Percentiles rank a stretch among this genome's conserved stretches.
phyloP scores from a whole-genome alignment of 2,113 vertebrate genomes.

The Raphicerus campestris region DNA sequence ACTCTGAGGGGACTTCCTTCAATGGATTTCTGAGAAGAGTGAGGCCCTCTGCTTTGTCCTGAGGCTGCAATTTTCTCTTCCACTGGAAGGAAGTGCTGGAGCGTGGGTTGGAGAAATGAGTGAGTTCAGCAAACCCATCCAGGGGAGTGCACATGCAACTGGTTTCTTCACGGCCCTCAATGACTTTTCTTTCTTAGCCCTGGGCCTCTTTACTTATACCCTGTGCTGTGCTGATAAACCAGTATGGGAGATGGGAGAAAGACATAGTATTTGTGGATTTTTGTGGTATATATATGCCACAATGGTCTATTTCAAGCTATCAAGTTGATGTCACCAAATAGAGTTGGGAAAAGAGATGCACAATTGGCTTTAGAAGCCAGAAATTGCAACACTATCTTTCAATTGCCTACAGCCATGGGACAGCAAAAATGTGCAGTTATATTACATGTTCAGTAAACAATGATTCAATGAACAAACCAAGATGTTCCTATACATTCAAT shows the following conservation, averaged over 20 bases:
- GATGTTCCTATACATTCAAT: not conserved
- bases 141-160: not conserved
- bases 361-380: not conserved
- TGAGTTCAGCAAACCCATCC: not conserved
- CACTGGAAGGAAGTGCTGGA: not conserved
- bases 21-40: not conserved
- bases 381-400: not conserved
- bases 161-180: not conserved
- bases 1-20: not conserved
- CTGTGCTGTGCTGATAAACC: not conserved
- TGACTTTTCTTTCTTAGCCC: not conserved
- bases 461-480: not conserved
- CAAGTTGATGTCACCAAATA: not conserved
- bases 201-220: not conserved
- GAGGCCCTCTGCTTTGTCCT: not conserved
- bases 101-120: not conserved
- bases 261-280: not conserved
- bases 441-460: not conserved
- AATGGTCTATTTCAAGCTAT: not conserved
- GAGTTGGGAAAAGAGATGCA: not conserved
- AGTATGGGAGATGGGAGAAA: accelerated
- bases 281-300: not conserved
- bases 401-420: not conserved
- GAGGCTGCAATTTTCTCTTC: not conserved
- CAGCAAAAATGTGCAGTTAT: not conserved